Percentiles rank a stretch among this genome's conserved stretches.
Conservation (phyloP, 2,888 invertebrate species). For the Lithophane socia region DNA sequence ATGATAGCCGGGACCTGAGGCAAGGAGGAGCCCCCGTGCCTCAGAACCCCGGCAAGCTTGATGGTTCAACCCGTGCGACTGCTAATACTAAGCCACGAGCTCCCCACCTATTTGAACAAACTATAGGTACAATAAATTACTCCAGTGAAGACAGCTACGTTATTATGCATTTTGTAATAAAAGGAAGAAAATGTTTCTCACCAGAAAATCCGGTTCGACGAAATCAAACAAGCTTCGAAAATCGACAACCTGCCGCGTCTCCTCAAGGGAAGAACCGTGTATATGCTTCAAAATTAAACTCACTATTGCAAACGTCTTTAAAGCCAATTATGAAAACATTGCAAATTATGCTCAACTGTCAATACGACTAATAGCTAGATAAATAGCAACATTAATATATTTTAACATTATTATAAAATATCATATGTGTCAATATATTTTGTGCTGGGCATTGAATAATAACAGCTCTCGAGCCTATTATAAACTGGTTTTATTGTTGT, state of each 20-base stretch:
- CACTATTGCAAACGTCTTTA: slow-evolving; percentile 26
- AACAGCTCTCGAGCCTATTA: slow-evolving; percentile 37
- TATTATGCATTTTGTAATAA: not conserved
- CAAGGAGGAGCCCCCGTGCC: too few relatives aligned
- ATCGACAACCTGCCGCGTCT: slow-evolving; percentile 5
- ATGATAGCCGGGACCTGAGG: too few relatives aligned
- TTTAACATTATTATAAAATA: slow-evolving; percentile 56
- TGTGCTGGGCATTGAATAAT: slow-evolving; percentile 49
- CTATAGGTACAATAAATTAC: not conserved
- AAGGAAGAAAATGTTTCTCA: slow-evolving; percentile 20
- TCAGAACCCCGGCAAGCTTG: too few relatives aligned
- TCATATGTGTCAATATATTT: slow-evolving; percentile 45
- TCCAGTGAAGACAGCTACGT: not conserved
- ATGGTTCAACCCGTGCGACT: too few relatives aligned
- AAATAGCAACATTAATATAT: slow-evolving; percentile 58
- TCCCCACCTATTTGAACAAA: too few relatives aligned
- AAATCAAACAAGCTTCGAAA: slow-evolving; percentile 19
- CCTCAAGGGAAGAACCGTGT: slow-evolving; percentile 25
- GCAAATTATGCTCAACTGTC: slow-evolving; percentile 46
- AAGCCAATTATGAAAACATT: slow-evolving; percentile 19
- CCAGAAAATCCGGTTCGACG: slow-evolving; percentile 8
- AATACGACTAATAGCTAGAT: slow-evolving; percentile 43
- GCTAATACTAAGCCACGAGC: too few relatives aligned
- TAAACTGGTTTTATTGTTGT: slow-evolving; percentile 44
- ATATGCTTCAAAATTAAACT: not conserved